A percentile compares a stretch with the other conserved stretches of the same genome.
These are phyloP conservation scores for Suncus etruscus DNA, from an alignment of 2,113 vertebrate species.

Conservation along the genomic window DNA sequence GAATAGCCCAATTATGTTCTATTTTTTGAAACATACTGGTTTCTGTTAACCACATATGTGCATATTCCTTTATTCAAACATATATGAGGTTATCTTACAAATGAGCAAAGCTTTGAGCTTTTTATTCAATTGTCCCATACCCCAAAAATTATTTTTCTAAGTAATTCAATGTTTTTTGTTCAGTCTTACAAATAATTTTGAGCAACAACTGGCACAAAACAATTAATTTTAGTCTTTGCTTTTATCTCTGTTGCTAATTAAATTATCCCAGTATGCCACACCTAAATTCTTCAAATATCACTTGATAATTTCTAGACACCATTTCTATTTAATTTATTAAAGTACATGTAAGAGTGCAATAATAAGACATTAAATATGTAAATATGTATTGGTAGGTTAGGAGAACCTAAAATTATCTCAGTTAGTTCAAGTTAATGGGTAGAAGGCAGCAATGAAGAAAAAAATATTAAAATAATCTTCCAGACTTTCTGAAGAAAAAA, in stretches of 20 bases:
- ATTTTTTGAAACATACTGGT: neutral
- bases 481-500: no score
- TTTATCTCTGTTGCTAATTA: neutral
- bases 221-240: neutral
- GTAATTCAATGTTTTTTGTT: neutral
- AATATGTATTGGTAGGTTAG: neutral
- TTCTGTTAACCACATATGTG: neutral
- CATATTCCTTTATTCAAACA: neutral
- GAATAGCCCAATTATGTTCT: neutral
- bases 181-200: neutral
- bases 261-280: neutral
- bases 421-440: neutral
- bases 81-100: neutral
- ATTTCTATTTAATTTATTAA: neutral
- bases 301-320: neutral
- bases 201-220: neutral
- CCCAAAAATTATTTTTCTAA: neutral
- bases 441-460: neutral
- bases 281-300: neutral
- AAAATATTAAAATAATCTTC: neutral
- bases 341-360: neutral
- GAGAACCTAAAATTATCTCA: neutral
- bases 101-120: neutral
- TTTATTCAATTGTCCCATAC: neutral
- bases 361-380: neutral